Base-by-base conservation (phyloP, 2,888 invertebrate species). In the Oithona nana region DNA sequence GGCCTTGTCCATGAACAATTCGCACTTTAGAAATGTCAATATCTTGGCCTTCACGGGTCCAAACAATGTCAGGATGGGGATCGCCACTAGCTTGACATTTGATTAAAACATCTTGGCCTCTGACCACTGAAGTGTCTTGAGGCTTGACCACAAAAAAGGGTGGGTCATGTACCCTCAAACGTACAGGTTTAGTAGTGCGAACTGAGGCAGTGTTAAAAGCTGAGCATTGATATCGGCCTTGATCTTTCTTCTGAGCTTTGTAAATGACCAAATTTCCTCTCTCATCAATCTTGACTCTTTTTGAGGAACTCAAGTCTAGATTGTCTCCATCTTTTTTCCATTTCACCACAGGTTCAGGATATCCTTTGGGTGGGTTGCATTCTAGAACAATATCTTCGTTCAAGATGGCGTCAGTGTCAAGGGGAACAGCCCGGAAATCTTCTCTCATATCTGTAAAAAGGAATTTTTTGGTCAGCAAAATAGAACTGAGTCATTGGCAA, bases 331-430 rank as follows among this genome's bases (percentile, higher is more conserved):
- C 59, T 28, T 49, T 59, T 29, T 83, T 83, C 97, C 97, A 97
- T 71, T 84, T 80, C 61, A 97, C 81, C 61, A 82, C 84, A 24
- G 97, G 95, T 71, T 94, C 93, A 0, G 97, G 97, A 72, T 89
- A 85, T 62, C 97, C 97, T 73, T 84, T 83, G n/a, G 97, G 97
- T 61, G 95, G 86, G 61, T 85, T 83, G 75, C 97, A 97, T 77
- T 92, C 90, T 67, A 97, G 77, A 63, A 86, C 77, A 28, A 90
- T 89, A 61, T 86, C 84, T 74, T 92, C 90, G 48, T 93, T 94
- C 65, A 90, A 84, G 57, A 94, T 90, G 66, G 90, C 92, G 72
- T 88, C 83, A 64, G 88, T 84, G 73, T 90, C 88, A 68, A 84
- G 82, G 28, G 97, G 97, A 71, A 88, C 83, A 61, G 82, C 80